Base-by-base conservation (phyloP, 2,797 vertebrate species). In the Myiotriccus ornatus region DNA sequence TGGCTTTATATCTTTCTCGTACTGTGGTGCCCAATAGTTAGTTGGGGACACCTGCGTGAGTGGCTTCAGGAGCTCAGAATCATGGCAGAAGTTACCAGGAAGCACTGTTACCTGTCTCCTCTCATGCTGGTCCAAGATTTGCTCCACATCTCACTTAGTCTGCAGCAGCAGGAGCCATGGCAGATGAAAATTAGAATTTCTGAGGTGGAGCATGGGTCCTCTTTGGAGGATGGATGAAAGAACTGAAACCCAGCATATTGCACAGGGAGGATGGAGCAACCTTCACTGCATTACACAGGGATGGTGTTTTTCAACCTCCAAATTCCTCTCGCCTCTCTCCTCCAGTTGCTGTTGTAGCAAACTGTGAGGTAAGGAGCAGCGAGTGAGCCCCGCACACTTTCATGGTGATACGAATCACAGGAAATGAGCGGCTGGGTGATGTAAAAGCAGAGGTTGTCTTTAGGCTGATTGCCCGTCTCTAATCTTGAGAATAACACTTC, bases 1-100 rank as follows among this genome's bases (percentile, higher is more conserved):
- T 53, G 4, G 30, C 12, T 74, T 53, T 52, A 13, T 63, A 34
- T n/a, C 4, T 50, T 69, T 57, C n/a, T 59, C 12, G 13, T 30
- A 23, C 39, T 46, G 24, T 59, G n/a, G 17, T 64, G 24, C 14
- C n/a, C n/a, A 50, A 2, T 4, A 37, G 24, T 49, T 52, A 70
- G 24, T 3, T 46, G 28, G 93, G 65, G 46, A 57, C 11, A 12
- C 23, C n/a, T 27, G 3, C 0, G 0, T 28, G 59, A 1, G 0
- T 73, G 30, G 14, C 12, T 50, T 60, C 46, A 49, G 62, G 41
- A 89, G 28, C n/a, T 60, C 60, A 21, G n/a, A 16, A 35, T 55
- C 34, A 18, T 7, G 12, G 37, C 75, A 95, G 68, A 83, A 47
- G n/a, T 62, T 90, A 85, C 27, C 55, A 87, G 88, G 47, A 79